A percentile compares a stretch with the other conserved stretches of the same genome.
These are phyloP conservation scores for Epistrophella euchroma DNA, from an alignment of 2,888 invertebrate genomes.

Conservation along the genomic window DNA sequence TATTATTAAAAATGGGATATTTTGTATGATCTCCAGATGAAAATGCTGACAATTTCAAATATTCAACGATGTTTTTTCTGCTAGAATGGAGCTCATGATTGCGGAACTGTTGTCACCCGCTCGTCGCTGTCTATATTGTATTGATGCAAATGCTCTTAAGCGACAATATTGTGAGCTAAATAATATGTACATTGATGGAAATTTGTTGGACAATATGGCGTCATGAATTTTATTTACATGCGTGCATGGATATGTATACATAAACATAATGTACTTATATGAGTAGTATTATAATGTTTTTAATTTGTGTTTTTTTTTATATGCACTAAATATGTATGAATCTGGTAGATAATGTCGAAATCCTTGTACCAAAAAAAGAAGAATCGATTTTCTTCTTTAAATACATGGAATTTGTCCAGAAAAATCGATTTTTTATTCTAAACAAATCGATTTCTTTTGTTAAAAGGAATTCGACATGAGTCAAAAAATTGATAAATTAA, in stretches of 20 bases:
- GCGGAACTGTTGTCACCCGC: not conserved
- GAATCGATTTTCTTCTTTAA: no score
- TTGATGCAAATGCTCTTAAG: not conserved
- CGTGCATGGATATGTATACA: no score
- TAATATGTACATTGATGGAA: not conserved
- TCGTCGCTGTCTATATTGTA: not conserved
- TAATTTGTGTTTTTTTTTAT: no score
- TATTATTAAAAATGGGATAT: not conserved
- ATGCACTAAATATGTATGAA: no score
- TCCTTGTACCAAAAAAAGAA: no score
- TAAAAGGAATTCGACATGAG: no score
- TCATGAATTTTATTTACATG: not conserved
- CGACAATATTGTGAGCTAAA: not conserved
- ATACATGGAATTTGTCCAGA: no score
- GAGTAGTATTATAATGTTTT: not conserved
- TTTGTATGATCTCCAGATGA: not conserved
- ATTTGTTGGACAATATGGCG: not conserved
- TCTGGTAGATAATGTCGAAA: no score
- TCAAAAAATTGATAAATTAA: no score
- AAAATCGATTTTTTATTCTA: no score
- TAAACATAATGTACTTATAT: not conserved
- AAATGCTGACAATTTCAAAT: not conserved
- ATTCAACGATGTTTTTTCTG: conserved; percentile 4
- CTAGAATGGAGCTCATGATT: not conserved
- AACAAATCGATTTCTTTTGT: no score